Evolutionary conservation across 2,797 vertebrate species (phyloP), one percentile per base, ranked within the genome.

Genomic region (Erpetoichthys calabaricus): DNA sequence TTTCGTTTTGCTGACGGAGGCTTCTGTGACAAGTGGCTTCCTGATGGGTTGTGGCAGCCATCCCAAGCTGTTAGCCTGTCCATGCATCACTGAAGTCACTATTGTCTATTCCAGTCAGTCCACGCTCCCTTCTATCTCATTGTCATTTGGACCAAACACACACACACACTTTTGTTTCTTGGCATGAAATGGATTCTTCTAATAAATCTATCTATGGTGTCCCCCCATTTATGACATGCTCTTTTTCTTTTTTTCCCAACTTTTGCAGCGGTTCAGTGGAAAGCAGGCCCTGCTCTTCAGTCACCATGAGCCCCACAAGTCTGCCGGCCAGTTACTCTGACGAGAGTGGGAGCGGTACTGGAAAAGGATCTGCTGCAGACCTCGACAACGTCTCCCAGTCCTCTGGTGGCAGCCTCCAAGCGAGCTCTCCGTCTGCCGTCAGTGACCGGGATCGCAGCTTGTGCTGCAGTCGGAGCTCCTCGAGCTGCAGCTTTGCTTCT

Each of bases 41-140:
- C 64, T 75, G 75, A 82, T 80, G 63, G 63, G 67, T 76, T 68
- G 68, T 54, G 77, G 75, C 77, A 77, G 67, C 72, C 76, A 75
- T 80, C 80, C 63, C 56, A 64, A 64, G 65, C 68, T 67, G 73
- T 81, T 65, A 76, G 72, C 68, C 67, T 73, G 62, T 47, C 68
- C 67, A 75, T 79, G 75, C 76, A 80, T 81, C 75, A 79, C 70
- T 66, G 56, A 56, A 52, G 9, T 57, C 62, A 55, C 55, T 47
- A 60, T 52, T 61, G 55, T 55, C 45, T 10, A 41, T 7, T 25
- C 25, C 25, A 25, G 25, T 25, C 25, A 25, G 25, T 25, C 25
- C 25, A 25, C 25, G 25, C 2, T 25, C 25, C 25, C 25, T 25
- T 25, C 25, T 25, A 25, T 25, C 25, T 25, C 25, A 25, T 25